Evolutionary conservation across 2,888 invertebrate species (phyloP).

Genomic region (Pseudococcus viburni): DNA sequence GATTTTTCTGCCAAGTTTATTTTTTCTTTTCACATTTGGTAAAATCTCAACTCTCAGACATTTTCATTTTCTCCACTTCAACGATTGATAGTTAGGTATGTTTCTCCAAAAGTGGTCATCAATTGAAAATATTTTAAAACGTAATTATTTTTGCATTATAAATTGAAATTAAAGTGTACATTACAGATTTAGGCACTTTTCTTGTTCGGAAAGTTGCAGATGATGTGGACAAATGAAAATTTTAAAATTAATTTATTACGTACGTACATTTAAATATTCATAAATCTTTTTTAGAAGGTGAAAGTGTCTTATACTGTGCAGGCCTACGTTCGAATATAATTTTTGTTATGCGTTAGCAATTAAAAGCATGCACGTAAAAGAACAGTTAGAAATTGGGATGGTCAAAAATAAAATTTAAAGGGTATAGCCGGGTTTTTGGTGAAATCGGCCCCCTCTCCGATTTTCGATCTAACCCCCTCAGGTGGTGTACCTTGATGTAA

Average conservation of each 20-base stretch:
- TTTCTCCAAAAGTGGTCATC: background rate
- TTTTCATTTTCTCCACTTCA: background rate
- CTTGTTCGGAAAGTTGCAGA: background rate
- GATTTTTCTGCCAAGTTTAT: background rate
- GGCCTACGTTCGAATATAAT: background rate
- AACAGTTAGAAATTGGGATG: background rate
- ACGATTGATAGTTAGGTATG: background rate
- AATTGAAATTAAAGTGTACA: background rate
- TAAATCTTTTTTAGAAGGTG: background rate
- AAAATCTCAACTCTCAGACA: background rate
- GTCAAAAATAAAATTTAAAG: constrained; percentile 6
- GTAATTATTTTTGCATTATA: background rate
- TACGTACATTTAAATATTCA: background rate
- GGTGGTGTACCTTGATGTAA: too few relatives aligned
- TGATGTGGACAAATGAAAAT: constrained; percentile 12
- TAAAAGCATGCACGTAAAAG: background rate
- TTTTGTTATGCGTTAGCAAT: background rate
- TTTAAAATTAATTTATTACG: background rate
- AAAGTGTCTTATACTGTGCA: background rate
- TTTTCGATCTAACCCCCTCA: too few relatives aligned
- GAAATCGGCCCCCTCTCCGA: too few relatives aligned
- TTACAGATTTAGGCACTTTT: background rate
- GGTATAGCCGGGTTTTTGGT: too few relatives aligned
- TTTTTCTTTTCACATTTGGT: background rate
- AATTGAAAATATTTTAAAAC: too few relatives aligned